phyloP scores from a whole-genome alignment of 2,113 vertebrate species.

The Vombatus ursinus region DNA sequence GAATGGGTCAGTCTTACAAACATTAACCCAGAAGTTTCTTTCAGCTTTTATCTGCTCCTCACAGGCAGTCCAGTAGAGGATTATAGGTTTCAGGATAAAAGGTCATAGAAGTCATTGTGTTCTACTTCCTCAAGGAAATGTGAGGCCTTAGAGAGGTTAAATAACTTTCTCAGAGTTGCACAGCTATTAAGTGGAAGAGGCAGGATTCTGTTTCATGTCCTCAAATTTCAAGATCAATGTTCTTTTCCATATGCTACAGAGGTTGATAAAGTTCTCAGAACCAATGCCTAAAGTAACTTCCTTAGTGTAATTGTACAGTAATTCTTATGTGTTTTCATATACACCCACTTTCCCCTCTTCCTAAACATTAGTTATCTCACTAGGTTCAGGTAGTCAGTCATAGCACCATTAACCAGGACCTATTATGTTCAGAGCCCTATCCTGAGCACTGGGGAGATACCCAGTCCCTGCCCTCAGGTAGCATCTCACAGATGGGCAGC shows the following conservation, averaged over 20 bases:
- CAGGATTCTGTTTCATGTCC: background rate
- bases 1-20: background rate
- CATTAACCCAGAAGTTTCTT: background rate
- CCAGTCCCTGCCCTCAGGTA: background rate
- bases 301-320: background rate
- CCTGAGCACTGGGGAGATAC: background rate
- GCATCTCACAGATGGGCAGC: background rate
- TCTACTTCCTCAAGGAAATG: background rate
- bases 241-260: background rate
- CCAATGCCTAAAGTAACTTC: background rate
- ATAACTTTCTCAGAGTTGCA: background rate
- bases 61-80: background rate
- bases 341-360: no score
- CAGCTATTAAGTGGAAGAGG: background rate
- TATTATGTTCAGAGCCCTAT: background rate
- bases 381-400: background rate
- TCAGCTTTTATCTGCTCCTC: background rate
- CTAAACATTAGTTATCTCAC: no score
- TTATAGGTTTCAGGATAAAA: background rate
- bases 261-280: background rate
- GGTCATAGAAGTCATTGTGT: background rate
- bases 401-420: background rate
- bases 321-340: background rate
- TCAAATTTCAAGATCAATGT: background rate
- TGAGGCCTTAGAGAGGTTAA: background rate